phyloP scores from a whole-genome alignment of 2,888 invertebrate species.

The Venusia cambrica region DNA sequence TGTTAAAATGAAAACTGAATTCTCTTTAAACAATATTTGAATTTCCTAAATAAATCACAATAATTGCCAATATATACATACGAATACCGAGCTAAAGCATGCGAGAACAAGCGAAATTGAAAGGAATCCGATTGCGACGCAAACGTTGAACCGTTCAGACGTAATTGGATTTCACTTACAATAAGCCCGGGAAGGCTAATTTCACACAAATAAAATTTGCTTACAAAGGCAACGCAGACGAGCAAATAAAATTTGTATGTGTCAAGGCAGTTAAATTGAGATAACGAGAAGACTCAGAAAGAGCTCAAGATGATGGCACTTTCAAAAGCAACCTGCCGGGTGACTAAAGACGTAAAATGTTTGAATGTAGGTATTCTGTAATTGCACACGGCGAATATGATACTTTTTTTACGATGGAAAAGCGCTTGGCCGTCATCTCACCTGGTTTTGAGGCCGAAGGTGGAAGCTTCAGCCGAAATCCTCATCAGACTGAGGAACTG shows the following conservation, averaged over 20 bases:
- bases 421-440: too few species aligned
- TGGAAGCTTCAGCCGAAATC: too few species aligned
- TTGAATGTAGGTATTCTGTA: conserved; percentile 22
- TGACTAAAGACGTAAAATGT: conserved; percentile 41
- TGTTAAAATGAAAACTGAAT: too few species aligned
- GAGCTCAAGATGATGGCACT: conserved; percentile 50
- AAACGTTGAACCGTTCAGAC: conserved; percentile 44
- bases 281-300: conserved; percentile 64
- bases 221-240: conserved; percentile 61
- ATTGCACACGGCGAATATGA: conserved; percentile 16
- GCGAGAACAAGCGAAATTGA: conserved; percentile 34
- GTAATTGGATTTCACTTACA: conserved; percentile 60
- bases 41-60: too few species aligned
- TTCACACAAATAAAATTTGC: conserved; percentile 62
- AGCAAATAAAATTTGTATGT: conserved; percentile 69
- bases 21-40: too few species aligned
- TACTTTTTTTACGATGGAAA: too few species aligned
- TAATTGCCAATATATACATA: conserved; percentile 11
- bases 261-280: conserved; percentile 73
- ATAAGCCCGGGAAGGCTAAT: conserved; percentile 53
- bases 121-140: conserved; percentile 39
- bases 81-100: conserved; percentile 13
- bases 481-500: too few species aligned
- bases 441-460: too few species aligned
- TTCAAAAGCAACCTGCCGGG: conserved; percentile 63